Conservation (phyloP, 92 coral and sea anemone genomes). For the Scolanthus callimorphus region DNA sequence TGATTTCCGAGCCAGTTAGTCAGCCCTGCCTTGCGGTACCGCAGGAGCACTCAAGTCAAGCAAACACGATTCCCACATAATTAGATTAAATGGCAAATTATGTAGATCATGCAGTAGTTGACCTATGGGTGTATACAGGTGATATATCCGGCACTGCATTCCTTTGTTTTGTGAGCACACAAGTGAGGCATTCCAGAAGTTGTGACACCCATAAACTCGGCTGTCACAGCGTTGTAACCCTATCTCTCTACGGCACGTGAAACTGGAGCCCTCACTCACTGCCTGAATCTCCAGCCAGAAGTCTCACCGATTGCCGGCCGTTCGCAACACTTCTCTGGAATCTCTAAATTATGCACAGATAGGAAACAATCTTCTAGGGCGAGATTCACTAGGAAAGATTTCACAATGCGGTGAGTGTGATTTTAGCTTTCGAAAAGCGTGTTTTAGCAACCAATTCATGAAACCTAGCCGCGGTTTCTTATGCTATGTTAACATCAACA, state of each 20-base stretch:
- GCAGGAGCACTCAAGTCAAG: no score
- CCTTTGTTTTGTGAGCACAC: constrained; percentile 13
- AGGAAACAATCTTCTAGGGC: constrained; percentile 1
- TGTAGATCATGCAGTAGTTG: no score
- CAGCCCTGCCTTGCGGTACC: no score
- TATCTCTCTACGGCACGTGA: constrained; percentile 54
- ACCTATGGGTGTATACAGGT: no score
- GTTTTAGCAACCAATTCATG: no score
- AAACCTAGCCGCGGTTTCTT: no score
- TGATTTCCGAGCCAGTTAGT: no score
- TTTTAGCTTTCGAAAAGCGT: neutral
- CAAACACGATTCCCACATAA: no score
- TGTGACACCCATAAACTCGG: constrained; percentile 29
- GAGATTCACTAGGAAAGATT: neutral
- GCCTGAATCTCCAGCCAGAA: constrained; percentile 51
- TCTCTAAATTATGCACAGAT: constrained; percentile 21
- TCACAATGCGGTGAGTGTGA: constrained; percentile 27
- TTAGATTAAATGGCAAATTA: no score
- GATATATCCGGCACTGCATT: constrained; percentile 26
- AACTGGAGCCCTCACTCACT: constrained; percentile 70
- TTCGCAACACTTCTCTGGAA: constrained; percentile 5
- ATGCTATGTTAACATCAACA: no score
- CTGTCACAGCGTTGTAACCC: constrained; percentile 38
- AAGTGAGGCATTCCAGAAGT: constrained; percentile 6
- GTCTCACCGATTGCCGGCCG: constrained; percentile 59